Base-by-base conservation (phyloP, 2,888 invertebrate species). In the Cyclophora punctaria region DNA sequence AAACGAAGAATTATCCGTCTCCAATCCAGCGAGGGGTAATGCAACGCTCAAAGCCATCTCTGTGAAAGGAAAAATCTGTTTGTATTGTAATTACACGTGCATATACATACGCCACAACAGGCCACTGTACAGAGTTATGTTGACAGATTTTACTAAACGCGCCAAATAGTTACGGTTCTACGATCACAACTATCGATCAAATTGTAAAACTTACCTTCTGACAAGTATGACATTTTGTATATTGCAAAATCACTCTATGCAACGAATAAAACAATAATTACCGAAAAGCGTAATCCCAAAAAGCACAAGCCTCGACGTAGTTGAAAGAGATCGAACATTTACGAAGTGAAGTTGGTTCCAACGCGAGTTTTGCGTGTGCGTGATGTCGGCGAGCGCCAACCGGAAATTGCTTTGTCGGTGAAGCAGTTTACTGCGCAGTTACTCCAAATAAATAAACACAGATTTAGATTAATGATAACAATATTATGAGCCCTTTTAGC, bases 11-110 rank as follows among this genome's bases (percentile, higher is more conserved):
- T 83, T 84, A 52, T 89, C 90, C 48, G 89, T 78, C 70, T 90
- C 90, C 78, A 91, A 73, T 57, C 89, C 91, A 61, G 89, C 85
- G 55, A 90, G 73, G 55, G 91, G 90, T 79, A 92, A 78, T 66
- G 91, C 91, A 75, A 91, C 86, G 73, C 90, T 88, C 73, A 92
- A 78, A 78, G 91, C 91, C 91, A 91, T 91, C 75, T 81, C 89
- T 88, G 87, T 47, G 78, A 86, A 73, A 52, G 64, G 62, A 81
- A 80, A 81, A 75, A 72, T 62, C 71, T 67, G 62, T 68, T 69
- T 73, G 58, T 76, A 77, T 73, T 75, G 63, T 62, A 75, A 74
- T 80, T 83, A 86, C 88, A 86, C 86, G 87, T 85, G 87, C 83
- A 75, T 70, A 77, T 71, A 73, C 64, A 20, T 20, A 20, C 20